Percentiles rank a stretch among this genome's conserved stretches.
Evolutionary conservation across 2,888 invertebrate species (phyloP).

Genomic region (Chymomyza amoena): DNA sequence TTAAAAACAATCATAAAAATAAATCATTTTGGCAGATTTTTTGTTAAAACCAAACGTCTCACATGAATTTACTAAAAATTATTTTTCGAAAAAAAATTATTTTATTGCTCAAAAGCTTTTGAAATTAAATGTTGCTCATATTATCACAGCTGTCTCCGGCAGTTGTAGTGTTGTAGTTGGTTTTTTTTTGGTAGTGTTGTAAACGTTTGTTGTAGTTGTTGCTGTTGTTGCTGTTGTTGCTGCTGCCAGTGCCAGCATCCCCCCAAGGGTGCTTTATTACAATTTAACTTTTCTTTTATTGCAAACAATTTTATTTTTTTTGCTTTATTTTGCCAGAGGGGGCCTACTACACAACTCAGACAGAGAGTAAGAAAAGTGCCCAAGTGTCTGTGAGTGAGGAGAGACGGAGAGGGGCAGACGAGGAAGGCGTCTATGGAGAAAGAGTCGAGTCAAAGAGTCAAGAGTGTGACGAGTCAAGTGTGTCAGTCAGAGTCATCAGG

Average conservation of each 20-base stretch:
- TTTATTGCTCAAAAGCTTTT: no score
- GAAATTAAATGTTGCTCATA: no score
- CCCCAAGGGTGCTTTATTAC: constrained; percentile 65
- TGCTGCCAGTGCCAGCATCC: constrained; percentile 29
- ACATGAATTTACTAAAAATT: no score
- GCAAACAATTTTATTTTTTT: constrained; percentile 53
- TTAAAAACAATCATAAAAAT: no score
- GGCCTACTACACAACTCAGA: neutral
- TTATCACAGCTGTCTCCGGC: no score
- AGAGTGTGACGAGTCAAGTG: neutral
- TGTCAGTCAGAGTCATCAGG: neutral
- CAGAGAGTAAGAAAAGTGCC: no score
- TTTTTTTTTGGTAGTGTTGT: neutral
- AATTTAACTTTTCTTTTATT: constrained; percentile 71
- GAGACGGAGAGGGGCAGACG: no score
- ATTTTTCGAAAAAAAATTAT: no score
- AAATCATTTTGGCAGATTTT: no score
- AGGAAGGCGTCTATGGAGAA: neutral
- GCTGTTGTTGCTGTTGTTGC: constrained; percentile 24
- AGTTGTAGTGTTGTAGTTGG: no score
- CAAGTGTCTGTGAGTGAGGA: no score
- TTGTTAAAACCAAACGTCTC: no score
- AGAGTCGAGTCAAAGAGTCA: neutral
- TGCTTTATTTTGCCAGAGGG: constrained; percentile 36
- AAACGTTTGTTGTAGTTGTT: constrained; percentile 11